Percentiles rank a stretch among this genome's conserved stretches.
These are phyloP conservation scores for Aradus depressus DNA, from an alignment of 2,888 invertebrate genomes.

Conservation along the genomic window DNA sequence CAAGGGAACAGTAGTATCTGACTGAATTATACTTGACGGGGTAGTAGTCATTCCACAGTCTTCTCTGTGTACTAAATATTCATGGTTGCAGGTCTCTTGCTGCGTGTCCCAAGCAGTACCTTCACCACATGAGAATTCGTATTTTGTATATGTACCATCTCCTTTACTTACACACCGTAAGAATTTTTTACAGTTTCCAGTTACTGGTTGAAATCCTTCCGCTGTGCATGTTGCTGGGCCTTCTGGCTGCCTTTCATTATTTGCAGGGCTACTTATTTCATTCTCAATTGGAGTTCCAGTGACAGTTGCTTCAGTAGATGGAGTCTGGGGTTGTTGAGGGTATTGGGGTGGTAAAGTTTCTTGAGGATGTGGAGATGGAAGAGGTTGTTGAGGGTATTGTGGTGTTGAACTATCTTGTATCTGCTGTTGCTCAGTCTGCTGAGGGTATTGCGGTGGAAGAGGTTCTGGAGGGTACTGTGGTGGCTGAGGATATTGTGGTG, in stretches of 20 bases:
- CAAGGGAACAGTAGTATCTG: slow-evolving; percentile 28
- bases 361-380: not conserved
- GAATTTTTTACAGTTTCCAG: slow-evolving; percentile 32
- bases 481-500: not conserved
- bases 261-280: slow-evolving; percentile 7
- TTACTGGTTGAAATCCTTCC: slow-evolving; percentile 33
- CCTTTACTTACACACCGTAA: slow-evolving; percentile 32
- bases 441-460: slow-evolving; percentile 1
- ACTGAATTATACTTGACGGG: slow-evolving; percentile 28
- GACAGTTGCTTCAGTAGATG: no score
- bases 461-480: not conserved
- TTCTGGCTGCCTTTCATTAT: slow-evolving; percentile 15
- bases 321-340: not conserved
- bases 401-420: slow-evolving; percentile 1
- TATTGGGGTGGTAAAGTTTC: not conserved
- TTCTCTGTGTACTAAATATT: slow-evolving; percentile 43
- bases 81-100: slow-evolving; percentile 58
- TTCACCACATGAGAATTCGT: slow-evolving; percentile 59
- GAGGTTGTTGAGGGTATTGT: not conserved
- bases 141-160: slow-evolving; percentile 46
- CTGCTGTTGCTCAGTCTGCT: slow-evolving; percentile 11
- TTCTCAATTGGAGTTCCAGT: slow-evolving; percentile 4
- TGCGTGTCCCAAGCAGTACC: slow-evolving; percentile 68
- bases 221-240: slow-evolving; percentile 28
- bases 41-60: slow-evolving; percentile 29